phyloP scores from a whole-genome alignment of 2,113 vertebrate genomes.

The Paralichthys olivaceus region DNA sequence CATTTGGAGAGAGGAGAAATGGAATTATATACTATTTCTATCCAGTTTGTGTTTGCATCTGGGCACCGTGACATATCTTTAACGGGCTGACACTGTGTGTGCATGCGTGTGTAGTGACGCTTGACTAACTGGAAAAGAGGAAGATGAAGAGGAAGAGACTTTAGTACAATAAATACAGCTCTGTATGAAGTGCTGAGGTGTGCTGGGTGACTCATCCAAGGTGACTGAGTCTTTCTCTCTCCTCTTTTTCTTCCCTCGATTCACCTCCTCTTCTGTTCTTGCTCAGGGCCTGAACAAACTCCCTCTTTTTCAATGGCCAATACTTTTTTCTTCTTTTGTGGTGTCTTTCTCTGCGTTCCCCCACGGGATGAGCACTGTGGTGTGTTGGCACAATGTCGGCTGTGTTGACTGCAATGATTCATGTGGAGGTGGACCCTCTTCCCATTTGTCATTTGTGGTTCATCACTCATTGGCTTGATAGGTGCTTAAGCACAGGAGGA shows the following conservation, averaged over 20 bases:
- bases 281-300: slow-evolving; percentile 18
- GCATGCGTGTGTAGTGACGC: slow-evolving; percentile 41
- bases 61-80: slow-evolving; percentile 33
- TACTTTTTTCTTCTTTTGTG: background rate
- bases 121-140: slow-evolving; percentile 26
- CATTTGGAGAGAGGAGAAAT: slow-evolving; percentile 27
- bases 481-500: slow-evolving; percentile 5
- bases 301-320: background rate
- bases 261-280: slow-evolving; percentile 16
- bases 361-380: background rate
- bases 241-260: slow-evolving; percentile 11
- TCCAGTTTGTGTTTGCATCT: slow-evolving; percentile 35
- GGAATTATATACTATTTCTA: slow-evolving; percentile 51
- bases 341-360: background rate
- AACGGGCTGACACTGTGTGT: slow-evolving; percentile 29
- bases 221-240: slow-evolving; percentile 44
- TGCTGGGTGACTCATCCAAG: slow-evolving; percentile 67
- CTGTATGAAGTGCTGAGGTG: slow-evolving; percentile 32
- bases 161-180: slow-evolving; percentile 37
- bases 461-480: background rate
- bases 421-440: slow-evolving; percentile 26
- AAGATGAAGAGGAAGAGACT: slow-evolving; percentile 7
- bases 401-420: slow-evolving; percentile 35
- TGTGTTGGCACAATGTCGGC: slow-evolving; percentile 4
- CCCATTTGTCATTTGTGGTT: slow-evolving; percentile 3